phyloP scores from a whole-genome alignment of 2,797 vertebrate species.

The Dallia pectoralis region DNA sequence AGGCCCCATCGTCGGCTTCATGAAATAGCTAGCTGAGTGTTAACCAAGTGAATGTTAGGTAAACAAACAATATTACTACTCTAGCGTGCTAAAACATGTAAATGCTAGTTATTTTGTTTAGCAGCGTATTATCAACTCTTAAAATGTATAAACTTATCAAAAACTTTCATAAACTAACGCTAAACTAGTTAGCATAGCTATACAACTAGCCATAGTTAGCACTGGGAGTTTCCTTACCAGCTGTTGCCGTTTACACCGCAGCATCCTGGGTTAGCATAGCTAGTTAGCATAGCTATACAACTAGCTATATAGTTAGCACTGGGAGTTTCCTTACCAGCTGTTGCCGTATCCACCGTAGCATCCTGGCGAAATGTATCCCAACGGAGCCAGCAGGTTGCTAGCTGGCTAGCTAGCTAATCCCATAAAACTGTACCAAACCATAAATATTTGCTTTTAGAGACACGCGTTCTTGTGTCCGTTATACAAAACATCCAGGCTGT shows the following conservation, averaged over 20 bases:
- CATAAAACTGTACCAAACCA: slow-evolving; percentile 54
- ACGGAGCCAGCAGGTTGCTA: slow-evolving; percentile 52
- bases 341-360: slow-evolving; percentile 94
- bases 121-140: not conserved
- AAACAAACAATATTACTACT: not conserved
- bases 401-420: slow-evolving; percentile 62
- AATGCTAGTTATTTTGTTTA: not conserved
- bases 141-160: not conserved
- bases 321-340: slow-evolving; percentile 82
- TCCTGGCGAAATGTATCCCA: slow-evolving; percentile 65
- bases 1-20: not conserved
- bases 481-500: slow-evolving; percentile 41
- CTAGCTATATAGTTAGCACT: slow-evolving; percentile 1
- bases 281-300: not conserved
- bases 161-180: not conserved
- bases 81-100: not conserved
- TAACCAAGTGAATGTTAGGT: not conserved
- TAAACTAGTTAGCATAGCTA: not conserved
- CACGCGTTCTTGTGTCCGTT: slow-evolving; percentile 49
- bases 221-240: slow-evolving; percentile 74
- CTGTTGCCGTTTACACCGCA: slow-evolving; percentile 94
- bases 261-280: slow-evolving; percentile 73
- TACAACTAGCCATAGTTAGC: not conserved
- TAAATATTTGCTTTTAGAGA: slow-evolving; percentile 46
- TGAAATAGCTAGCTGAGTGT: not conserved